Evolutionary conservation across 2,797 vertebrate genomes (phyloP), one percentile per base, ranked within the genome.

Genomic region (Anas bernieri): DNA sequence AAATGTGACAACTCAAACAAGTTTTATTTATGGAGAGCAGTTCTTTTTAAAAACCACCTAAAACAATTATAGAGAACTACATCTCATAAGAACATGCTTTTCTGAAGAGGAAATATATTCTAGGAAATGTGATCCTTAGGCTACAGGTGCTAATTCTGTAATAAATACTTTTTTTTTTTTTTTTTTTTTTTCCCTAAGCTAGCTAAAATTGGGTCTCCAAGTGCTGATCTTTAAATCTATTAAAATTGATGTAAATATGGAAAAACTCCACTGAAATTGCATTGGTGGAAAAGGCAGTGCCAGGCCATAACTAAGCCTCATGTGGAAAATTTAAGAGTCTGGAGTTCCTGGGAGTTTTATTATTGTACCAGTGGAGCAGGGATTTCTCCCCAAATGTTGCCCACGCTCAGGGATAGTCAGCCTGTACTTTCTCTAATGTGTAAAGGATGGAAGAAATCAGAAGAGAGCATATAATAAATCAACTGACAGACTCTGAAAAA

Each of bases 381-480:
- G 61, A 52, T 88, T 77, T 88, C 61, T 96, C 56, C 52, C 77
- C 41, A 68, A 64, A n/a, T 41, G 73, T 14, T 96, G 72, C 83
- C 77, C 52, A 72, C 58, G 68, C 74, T 46, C 35, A 50, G 80
- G 55, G 82, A 41, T 4, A 77, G 56, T 83, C 92, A 75, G 86
- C 37, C 88, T 89, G 56, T 20, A 83, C 63, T 83, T 96, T 79
- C 93, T 92, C 43, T 92, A 54, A 41, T 68, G 83, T 63, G 41
- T n/a, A 94, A 92, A 55, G 78, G 72, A 94, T 94, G 96, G 94
- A 96, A 95, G 83, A 92, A 94, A 95, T 95, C 90, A 96, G 90
- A 94, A 86, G 46, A 93, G 10, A 84, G 62, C 81, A 78, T 77
- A 76, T 83, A 94, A 97, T 96, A 92, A 94, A 96, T 95, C 94